phyloP scores from a whole-genome alignment of 2,797 vertebrate genomes.

The Hydrolagus colliei region DNA sequence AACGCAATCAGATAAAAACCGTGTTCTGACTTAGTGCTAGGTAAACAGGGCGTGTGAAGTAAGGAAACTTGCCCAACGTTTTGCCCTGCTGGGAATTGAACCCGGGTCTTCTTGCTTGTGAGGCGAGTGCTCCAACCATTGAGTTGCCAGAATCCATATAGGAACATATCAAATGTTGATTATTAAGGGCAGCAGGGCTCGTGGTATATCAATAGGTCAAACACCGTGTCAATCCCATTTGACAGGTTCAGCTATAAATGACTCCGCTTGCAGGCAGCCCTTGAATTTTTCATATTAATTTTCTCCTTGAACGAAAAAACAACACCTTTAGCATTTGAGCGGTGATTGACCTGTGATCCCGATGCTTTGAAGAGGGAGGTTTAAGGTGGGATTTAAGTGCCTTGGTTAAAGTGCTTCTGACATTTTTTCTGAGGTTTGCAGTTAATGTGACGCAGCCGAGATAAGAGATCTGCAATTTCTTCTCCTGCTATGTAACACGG shows the following conservation, averaged over 20 bases:
- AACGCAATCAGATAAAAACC: no score
- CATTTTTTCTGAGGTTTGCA: no score
- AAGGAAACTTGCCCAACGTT: no score
- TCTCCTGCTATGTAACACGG: neutral
- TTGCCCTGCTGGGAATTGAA: no score
- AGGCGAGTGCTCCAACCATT: no score
- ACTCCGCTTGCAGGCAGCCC: neutral
- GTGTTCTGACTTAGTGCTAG: no score
- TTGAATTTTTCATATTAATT: constrained; percentile 12
- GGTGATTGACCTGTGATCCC: neutral
- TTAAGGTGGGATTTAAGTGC: no score
- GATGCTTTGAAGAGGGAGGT: no score
- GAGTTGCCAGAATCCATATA: no score
- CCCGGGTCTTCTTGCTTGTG: no score
- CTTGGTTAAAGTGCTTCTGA: neutral
- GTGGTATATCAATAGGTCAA: constrained; percentile 7
- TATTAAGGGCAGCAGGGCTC: neutral
- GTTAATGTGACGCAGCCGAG: neutral
- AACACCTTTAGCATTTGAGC: neutral
- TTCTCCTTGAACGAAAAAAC: neutral
- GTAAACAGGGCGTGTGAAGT: no score
- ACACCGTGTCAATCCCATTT: neutral
- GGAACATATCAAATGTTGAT: no score
- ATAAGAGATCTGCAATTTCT: neutral
- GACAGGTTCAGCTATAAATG: neutral